These are phyloP conservation scores for Tenrec ecaudatus DNA, from an alignment of 2,113 vertebrate species.

Conservation along the genomic window DNA sequence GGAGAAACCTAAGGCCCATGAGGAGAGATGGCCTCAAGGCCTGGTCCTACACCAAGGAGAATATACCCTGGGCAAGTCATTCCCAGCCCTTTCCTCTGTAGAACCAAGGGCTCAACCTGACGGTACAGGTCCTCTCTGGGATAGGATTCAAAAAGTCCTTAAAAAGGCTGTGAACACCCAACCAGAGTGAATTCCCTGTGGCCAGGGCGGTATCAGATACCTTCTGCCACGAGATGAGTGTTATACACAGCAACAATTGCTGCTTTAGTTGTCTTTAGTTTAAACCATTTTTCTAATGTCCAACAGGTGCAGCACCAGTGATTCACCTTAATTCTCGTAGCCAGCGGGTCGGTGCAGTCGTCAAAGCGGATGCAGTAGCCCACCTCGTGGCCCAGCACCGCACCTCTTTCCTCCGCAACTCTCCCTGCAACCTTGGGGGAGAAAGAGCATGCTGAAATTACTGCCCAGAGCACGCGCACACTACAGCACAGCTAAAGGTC, in stretches of 20 bases:
- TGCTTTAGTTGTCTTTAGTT: neutral
- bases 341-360: conserved; percentile 94
- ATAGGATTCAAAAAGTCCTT: neutral
- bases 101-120: neutral
- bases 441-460: conserved; percentile 74
- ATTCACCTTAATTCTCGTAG: conserved; percentile 97
- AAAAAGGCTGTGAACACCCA: neutral
- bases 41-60: neutral
- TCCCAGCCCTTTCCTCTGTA: neutral
- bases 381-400: conserved; percentile 96
- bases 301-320: neutral
- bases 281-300: neutral
- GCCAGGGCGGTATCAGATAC: neutral
- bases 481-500: conserved; percentile 28
- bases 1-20: neutral
- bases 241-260: neutral
- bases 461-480: conserved; percentile 42
- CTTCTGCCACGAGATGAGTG: neutral
- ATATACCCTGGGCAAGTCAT: neutral
- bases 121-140: neutral
- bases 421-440: conserved; percentile 93
- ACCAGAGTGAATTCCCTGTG: neutral
- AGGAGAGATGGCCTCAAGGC: neutral
- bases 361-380: conserved; percentile 99
- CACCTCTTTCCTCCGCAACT: conserved; percentile 96